Evolutionary conservation across 2,113 vertebrate species (phyloP).

Genomic region (Antechinus flavipes): DNA sequence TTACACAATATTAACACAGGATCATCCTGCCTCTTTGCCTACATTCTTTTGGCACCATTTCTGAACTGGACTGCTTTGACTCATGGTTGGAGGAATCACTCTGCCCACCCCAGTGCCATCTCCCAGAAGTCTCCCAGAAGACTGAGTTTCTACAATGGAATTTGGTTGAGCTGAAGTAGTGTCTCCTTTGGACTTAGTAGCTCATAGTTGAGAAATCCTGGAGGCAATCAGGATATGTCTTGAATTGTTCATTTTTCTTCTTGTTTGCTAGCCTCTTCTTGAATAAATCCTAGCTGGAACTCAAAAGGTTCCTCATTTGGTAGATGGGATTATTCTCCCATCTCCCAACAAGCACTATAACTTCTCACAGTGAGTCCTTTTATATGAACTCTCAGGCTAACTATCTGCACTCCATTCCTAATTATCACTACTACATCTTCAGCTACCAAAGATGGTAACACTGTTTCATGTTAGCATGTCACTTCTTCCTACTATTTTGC

Average conservation of each 20-base stretch:
- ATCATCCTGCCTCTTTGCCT: neutral
- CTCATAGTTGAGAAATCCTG: neutral
- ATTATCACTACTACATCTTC: neutral
- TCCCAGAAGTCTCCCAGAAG: neutral
- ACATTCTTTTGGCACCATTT: neutral
- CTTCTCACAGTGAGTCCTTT: neutral
- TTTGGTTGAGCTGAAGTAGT: neutral
- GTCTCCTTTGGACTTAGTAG: neutral
- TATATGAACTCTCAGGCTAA: neutral
- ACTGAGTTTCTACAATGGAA: neutral
- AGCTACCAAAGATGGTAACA: neutral
- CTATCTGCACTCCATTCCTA: neutral
- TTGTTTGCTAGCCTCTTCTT: neutral
- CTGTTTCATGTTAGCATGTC: neutral
- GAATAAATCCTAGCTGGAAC: neutral
- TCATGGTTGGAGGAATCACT: neutral
- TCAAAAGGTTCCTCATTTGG: neutral
- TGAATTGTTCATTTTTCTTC: neutral
- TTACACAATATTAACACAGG: neutral
- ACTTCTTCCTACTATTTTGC: neutral
- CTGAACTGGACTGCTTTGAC: neutral
- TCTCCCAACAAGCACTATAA: neutral
- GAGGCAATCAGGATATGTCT: neutral
- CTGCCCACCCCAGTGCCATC: neutral
- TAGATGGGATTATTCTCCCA: neutral